A percentile compares a stretch with the other conserved stretches of the same genome.
Evolutionary conservation across 2,113 vertebrate species (phyloP).

Genomic region (Gambusia holbrooki): DNA sequence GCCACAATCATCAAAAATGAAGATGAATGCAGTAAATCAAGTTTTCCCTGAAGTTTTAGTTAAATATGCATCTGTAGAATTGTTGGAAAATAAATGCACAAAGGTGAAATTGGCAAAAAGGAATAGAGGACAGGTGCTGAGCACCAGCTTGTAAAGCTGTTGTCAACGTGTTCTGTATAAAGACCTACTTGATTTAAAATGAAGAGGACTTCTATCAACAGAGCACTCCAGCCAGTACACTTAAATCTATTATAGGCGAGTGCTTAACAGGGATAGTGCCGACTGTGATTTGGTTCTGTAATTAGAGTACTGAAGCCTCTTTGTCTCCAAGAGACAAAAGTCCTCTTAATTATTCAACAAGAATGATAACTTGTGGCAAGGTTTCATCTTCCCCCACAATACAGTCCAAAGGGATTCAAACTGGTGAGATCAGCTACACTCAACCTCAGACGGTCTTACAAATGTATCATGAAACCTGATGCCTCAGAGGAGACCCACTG

Average conservation of each 20-base stretch:
- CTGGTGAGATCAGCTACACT: slow-evolving; percentile 61
- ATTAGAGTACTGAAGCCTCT: slow-evolving; percentile 21
- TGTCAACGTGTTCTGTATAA: slow-evolving; percentile 18
- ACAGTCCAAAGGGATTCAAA: slow-evolving; percentile 40
- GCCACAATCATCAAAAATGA: no score
- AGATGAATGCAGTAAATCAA: no score
- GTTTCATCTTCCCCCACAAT: slow-evolving; percentile 55
- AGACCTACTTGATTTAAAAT: slow-evolving; percentile 24
- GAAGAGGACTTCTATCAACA: slow-evolving; percentile 23
- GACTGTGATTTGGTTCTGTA: slow-evolving; percentile 40
- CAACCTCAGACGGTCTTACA: slow-evolving; percentile 32
- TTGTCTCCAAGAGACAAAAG: slow-evolving; percentile 27
- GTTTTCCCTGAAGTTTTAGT: no score
- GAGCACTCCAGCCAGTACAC: slow-evolving; percentile 18
- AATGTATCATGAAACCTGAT: slow-evolving; percentile 71
- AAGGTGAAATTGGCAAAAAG: slow-evolving; percentile 1
- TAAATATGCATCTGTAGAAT: no score
- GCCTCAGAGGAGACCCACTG: slow-evolving; percentile 54
- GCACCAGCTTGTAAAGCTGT: slow-evolving; percentile 6
- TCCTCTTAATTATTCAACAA: slow-evolving; percentile 63
- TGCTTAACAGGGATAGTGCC: slow-evolving; percentile 5
- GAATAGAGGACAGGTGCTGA: background rate
- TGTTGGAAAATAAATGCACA: background rate
- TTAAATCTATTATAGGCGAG: slow-evolving; percentile 20
- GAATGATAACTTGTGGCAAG: slow-evolving; percentile 37